A percentile compares a stretch with the other conserved stretches of the same genome.
Evolutionary conservation across 2,113 vertebrate genomes (phyloP).

Genomic region (Bostrychus sinensis): DNA sequence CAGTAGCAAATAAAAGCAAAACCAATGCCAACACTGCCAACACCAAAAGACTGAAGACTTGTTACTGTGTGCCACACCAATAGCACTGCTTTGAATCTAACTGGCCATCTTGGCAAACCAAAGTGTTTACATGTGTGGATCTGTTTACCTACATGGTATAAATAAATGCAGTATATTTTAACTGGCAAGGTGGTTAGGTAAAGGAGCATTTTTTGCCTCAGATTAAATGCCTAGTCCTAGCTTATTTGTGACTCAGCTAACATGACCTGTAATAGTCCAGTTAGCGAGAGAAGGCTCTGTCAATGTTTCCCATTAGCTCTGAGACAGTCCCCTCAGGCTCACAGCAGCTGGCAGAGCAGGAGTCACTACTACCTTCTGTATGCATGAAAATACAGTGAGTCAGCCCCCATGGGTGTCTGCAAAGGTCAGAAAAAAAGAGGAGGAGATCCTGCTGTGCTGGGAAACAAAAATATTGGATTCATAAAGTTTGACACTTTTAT

Average conservation of each 20-base stretch:
- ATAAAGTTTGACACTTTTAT: background rate
- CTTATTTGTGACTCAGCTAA: background rate
- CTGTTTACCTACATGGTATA: background rate
- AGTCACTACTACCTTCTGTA: conserved; percentile 46
- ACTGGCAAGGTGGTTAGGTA: too few relatives aligned
- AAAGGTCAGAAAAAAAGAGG: conserved; percentile 30
- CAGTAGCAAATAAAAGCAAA: too few relatives aligned
- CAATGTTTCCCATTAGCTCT: conserved; percentile 54
- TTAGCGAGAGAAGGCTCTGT: conserved; percentile 41
- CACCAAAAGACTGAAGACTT: too few relatives aligned
- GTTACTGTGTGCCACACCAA: too few relatives aligned
- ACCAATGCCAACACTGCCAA: too few relatives aligned
- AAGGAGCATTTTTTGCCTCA: background rate
- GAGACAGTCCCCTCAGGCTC: conserved; percentile 40
- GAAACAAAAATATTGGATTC: conserved; percentile 31
- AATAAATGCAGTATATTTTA: background rate
- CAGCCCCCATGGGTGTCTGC: conserved; percentile 54
- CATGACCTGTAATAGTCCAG: background rate
- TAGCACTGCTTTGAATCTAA: too few relatives aligned
- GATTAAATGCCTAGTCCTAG: background rate
- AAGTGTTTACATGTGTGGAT: too few relatives aligned
- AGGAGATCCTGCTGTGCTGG: conserved; percentile 37
- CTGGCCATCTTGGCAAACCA: too few relatives aligned
- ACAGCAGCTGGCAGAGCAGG: conserved; percentile 48
- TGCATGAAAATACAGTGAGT: conserved; percentile 56